Evolutionary conservation across 2,113 vertebrate genomes (phyloP).

Genomic region (Nothobranchius furzeri): DNA sequence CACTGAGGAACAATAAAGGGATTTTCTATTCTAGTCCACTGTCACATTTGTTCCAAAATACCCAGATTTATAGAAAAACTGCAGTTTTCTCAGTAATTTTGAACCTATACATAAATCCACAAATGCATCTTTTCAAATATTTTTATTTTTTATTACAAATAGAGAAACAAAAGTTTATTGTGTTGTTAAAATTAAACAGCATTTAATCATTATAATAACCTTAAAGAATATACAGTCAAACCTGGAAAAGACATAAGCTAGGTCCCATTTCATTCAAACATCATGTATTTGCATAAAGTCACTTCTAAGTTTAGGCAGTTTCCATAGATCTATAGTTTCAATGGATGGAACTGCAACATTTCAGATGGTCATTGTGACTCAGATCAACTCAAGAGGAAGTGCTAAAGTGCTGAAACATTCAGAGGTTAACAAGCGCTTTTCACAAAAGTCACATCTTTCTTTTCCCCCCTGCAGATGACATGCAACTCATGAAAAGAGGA

Average conservation of each 20-base stretch:
- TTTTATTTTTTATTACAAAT: constrained; percentile 24
- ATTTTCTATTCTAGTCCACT: too few relatives aligned
- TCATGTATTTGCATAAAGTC: too few relatives aligned
- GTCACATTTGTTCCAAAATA: too few relatives aligned
- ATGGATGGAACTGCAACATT: constrained; percentile 2
- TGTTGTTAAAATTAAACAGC: constrained; percentile 39
- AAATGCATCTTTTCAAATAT: constrained; percentile 6
- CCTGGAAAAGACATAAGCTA: neutral
- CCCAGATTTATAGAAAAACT: too few relatives aligned
- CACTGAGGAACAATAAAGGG: too few relatives aligned
- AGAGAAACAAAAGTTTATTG: constrained; percentile 15
- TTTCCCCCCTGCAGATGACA: constrained; percentile 6
- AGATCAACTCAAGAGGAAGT: constrained; percentile 40
- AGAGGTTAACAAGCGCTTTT: constrained; percentile 45
- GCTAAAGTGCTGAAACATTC: constrained; percentile 63
- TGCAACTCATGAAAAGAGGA: constrained; percentile 31
- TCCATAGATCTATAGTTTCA: too few relatives aligned
- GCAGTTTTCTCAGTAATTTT: neutral
- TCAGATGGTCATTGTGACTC: constrained; percentile 18
- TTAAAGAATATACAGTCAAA: constrained; percentile 21
- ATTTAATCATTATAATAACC: constrained; percentile 32
- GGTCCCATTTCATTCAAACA: constrained; percentile 14
- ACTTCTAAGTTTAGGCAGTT: too few relatives aligned
- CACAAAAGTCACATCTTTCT: constrained; percentile 1
- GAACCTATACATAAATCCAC: too few relatives aligned